A percentile compares a stretch with the other conserved stretches of the same genome.
These are phyloP conservation scores for Drosophila melanosoma DNA, from an alignment of 2,888 invertebrate genomes.

Conservation along the genomic window DNA sequence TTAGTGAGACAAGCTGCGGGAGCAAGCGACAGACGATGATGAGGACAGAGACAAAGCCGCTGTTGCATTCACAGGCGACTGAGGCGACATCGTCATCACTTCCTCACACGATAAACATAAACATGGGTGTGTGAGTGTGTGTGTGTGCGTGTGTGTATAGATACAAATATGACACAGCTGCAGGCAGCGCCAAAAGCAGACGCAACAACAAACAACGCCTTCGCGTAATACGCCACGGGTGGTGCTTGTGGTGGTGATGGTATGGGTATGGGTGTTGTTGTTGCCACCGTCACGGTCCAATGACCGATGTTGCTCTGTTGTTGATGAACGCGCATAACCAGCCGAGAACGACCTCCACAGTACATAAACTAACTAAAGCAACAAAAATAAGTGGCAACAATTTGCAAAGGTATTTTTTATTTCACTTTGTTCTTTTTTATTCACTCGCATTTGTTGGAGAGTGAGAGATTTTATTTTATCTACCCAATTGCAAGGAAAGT, in stretches of 20 bases:
- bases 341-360: slow-evolving; percentile 77
- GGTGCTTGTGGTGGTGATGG: slow-evolving; percentile 29
- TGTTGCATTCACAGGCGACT: slow-evolving; percentile 21
- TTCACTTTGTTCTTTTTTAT: slow-evolving; percentile 11
- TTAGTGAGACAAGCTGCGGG: background rate
- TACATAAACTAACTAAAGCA: slow-evolving; percentile 45
- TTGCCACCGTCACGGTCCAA: slow-evolving; percentile 68
- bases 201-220: slow-evolving; percentile 50
- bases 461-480: slow-evolving; percentile 33
- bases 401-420: slow-evolving; percentile 46
- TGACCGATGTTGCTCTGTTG: slow-evolving; percentile 69
- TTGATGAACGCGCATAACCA: slow-evolving; percentile 67
- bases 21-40: background rate
- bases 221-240: slow-evolving; percentile 71
- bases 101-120: slow-evolving; percentile 66
- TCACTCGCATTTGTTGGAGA: slow-evolving; percentile 14
- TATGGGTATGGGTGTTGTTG: slow-evolving; percentile 23
- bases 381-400: slow-evolving; percentile 41
- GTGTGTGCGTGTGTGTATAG: slow-evolving; percentile 9
- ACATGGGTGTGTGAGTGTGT: slow-evolving; percentile 14
- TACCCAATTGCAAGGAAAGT: slow-evolving; percentile 70
- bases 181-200: slow-evolving; percentile 55
- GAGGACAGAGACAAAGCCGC: slow-evolving; percentile 38
- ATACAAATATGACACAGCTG: slow-evolving; percentile 54
- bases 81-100: slow-evolving; percentile 71